phyloP scores from a whole-genome alignment of 2,797 vertebrate genomes.

The Spea hammondii region DNA sequence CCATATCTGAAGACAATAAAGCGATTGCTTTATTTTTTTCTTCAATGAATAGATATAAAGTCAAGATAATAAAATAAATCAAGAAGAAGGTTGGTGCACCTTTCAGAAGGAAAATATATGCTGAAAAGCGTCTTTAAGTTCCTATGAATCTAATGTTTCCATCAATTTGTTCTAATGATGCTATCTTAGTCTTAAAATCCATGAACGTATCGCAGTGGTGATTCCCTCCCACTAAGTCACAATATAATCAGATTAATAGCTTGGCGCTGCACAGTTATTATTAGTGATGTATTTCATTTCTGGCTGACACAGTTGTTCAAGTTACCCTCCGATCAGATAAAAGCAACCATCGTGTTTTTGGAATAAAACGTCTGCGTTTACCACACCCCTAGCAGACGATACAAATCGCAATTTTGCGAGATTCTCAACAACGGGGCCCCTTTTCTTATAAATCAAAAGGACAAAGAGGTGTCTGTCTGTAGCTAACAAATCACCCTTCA shows the following conservation, averaged over 20 bases:
- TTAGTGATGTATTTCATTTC: constrained; percentile 55
- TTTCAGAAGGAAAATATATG: constrained; percentile 1
- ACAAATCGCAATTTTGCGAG: constrained; percentile 7
- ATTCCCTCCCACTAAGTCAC: constrained; percentile 61
- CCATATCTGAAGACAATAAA: background rate
- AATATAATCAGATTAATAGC: constrained; percentile 47
- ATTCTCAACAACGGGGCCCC: background rate
- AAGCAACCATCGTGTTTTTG: constrained; percentile 20
- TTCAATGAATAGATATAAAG: constrained; percentile 16
- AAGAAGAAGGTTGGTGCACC: constrained; percentile 27
- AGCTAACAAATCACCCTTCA: constrained; percentile 2
- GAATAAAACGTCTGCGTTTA: constrained; percentile 26
- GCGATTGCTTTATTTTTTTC: constrained; percentile 2
- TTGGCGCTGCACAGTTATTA: constrained; percentile 53
- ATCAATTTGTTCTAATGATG: constrained; percentile 58
- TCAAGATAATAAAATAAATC: constrained; percentile 25
- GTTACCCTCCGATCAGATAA: constrained; percentile 54
- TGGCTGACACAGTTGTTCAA: constrained; percentile 55
- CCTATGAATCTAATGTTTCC: constrained; percentile 57
- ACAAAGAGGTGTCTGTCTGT: background rate
- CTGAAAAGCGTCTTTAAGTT: constrained; percentile 44
- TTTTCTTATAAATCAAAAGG: background rate
- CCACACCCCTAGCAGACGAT: background rate
- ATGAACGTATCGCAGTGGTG: constrained; percentile 55
- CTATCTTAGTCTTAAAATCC: constrained; percentile 56